Base-by-base conservation (phyloP, 2,888 invertebrate species). In the Zhuqinia jingwanae region DNA sequence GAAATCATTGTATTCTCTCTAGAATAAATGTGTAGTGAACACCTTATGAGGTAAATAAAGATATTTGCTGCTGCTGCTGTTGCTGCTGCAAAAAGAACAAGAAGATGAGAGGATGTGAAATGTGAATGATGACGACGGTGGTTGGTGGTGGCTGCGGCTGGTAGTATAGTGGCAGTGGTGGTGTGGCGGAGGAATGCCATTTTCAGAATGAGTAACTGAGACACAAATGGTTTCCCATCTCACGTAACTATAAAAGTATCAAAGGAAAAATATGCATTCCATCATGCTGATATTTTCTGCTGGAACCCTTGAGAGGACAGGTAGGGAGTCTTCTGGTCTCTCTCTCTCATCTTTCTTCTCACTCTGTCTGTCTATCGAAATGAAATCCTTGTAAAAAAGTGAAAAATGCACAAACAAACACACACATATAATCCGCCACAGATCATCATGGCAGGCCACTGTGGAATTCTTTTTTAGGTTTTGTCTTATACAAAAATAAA, bases 281-380 rank as follows among this genome's bases (percentile, higher is more conserved):
- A 81, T 75, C 63, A 68, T 36, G 76, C 58, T 60, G 79, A 47
- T 65, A 58, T 60, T 80, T 80, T 84, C 83, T 65, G 25, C 80
- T 86, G 86, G 86, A 86, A 86, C 86, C 80, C 86, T 86, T 86
- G 56, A 79, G 60, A 81, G 56, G 85, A 86, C 86, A 86, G 77
- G 84, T 75, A 81, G 86, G 86, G 86, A 86, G 86, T 86, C 85
- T 2, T 27, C 63, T 68, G 22, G 73, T 73, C 75, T 75, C 63
- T 75, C 27, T 25, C 68, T 25, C 27, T 73, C 47, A 0, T 27
- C 50, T 50, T 50, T 70, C 45, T 45, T 25, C n/a, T n/a, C n/a
- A n/a, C n/a, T n/a, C n/a, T n/a, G n/a, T n/a, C n/a, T n/a, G n/a
- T n/a, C n/a, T n/a, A n/a, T n/a, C n/a, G n/a, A n/a, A n/a, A n/a